Evolutionary conservation across 2,888 invertebrate genomes (phyloP), one percentile per base, ranked within the genome.

Genomic region (Lasioglossum leucozonium): DNA sequence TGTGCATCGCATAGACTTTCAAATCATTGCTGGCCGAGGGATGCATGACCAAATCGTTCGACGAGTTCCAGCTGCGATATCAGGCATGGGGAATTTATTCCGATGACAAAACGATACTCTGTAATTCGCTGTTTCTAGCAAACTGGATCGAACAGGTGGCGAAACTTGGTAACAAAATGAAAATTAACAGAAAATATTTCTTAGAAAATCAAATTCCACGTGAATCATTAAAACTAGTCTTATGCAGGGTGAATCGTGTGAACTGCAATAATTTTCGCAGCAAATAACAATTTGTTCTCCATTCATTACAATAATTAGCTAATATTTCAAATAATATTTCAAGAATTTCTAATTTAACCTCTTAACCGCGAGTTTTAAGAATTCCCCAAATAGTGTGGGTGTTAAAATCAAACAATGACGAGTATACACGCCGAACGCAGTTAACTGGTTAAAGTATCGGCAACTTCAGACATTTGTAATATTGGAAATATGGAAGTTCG

Each of bases 51-150:
- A 8, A 67, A 42, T 55, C 58, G 58, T n/a, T 37, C 55, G 18
- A 18, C 65, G 34, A 69, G 62, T 74, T 67, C 75, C 75, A 78
- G 18, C 78, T 26, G 81, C 51, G 76, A 79, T 82, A 75, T 81
- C 77, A 51, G 44, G 72, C 51, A 74, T 47, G n/a, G 55, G 18
- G 79, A 77, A 85, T 85, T 79, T 77, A 79, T 85, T 82, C 47
- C 51, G 18, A 37, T 34, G n/a, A 77, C 37, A 67, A 67, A 37
- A 67, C 37, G 37, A 37, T 67, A 11, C 67, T 10, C 67, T 4
- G 0, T 67, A 22, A 22, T 11, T 10, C 37, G 22, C 34, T 22
- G 11, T 3, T 67, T 67, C 30, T 18, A 62, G 34, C 30, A 34
- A 62, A 62, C 18, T 18, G 34, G 4, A 67, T 67, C 8, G 8